Evolutionary conservation across 2,797 vertebrate species (phyloP).

Genomic region (Leucoraja ocellata): DNA sequence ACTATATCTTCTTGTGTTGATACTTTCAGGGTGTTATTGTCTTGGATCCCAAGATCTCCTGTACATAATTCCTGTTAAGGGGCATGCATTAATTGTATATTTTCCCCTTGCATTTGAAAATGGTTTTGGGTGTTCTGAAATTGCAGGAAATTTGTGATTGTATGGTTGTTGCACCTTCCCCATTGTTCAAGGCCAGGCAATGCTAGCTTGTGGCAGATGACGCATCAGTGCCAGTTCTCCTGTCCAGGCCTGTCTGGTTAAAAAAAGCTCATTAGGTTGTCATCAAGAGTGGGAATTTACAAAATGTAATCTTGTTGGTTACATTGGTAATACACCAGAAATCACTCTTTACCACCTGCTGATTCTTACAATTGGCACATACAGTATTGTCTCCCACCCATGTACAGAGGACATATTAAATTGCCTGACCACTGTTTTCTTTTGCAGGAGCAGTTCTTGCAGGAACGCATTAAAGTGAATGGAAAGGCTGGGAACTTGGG

Average conservation of each 20-base stretch:
- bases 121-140: neutral
- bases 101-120: too few species aligned
- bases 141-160: neutral
- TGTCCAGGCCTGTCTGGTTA: neutral
- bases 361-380: neutral
- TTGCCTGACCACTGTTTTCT: neutral
- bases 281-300: neutral
- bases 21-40: too few species aligned
- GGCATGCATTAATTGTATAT: too few species aligned
- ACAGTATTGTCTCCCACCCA: neutral
- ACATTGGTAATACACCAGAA: neutral
- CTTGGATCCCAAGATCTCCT: too few species aligned
- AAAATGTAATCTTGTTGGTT: too few species aligned
- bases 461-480: conserved; percentile 94
- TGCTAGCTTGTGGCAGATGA: too few species aligned
- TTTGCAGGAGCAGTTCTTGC: conserved; percentile 87
- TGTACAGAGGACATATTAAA: neutral
- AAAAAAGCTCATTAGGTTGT: neutral
- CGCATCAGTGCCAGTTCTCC: too few species aligned
- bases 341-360: neutral
- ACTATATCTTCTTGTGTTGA: too few species aligned
- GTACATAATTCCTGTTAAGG: too few species aligned
- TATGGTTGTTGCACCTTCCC: neutral
- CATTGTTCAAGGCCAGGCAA: neutral
- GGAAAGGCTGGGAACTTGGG: conserved; percentile 91